Evolutionary conservation across 53 echinoderm and acorn worm species (phyloP).

Genomic region (Echinometra lucunter): DNA sequence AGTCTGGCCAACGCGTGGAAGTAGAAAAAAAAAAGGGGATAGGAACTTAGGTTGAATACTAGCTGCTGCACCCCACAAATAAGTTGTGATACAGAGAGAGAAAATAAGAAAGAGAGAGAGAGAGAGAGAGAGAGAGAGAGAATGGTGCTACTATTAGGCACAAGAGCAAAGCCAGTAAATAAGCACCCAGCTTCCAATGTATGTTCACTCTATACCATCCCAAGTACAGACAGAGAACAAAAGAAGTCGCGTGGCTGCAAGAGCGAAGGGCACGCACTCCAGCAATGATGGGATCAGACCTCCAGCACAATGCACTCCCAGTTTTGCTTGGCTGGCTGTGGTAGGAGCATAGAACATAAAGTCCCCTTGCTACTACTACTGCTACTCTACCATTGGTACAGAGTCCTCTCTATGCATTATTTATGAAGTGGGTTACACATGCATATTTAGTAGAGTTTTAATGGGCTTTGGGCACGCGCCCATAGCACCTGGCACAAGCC

Average conservation of each 20-base stretch:
- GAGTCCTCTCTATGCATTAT: constrained; percentile 37
- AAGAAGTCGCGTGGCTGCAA: constrained; percentile 62
- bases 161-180: constrained; percentile 17
- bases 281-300: neutral
- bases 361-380: neutral
- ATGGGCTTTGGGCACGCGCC: constrained; percentile 63
- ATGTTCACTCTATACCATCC: constrained; percentile 25
- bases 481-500: constrained; percentile 54
- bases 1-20: constrained; percentile 48
- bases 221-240: neutral
- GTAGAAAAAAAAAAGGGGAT: constrained; percentile 1
- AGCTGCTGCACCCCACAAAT: constrained; percentile 34
- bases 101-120: neutral
- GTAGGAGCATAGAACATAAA: neutral
- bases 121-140: constrained; percentile 52
- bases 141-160: constrained; percentile 1
- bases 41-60: neutral
- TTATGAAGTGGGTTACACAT: constrained; percentile 30
- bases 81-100: neutral
- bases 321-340: neutral
- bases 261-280: constrained; percentile 23
- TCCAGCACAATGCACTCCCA: constrained; percentile 41
- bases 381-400: neutral
- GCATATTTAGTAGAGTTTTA: constrained; percentile 63
- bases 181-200: constrained; percentile 44